These are phyloP conservation scores for Pseudolycoriella hygida DNA, from an alignment of 2,888 invertebrate genomes.

Conservation along the genomic window DNA sequence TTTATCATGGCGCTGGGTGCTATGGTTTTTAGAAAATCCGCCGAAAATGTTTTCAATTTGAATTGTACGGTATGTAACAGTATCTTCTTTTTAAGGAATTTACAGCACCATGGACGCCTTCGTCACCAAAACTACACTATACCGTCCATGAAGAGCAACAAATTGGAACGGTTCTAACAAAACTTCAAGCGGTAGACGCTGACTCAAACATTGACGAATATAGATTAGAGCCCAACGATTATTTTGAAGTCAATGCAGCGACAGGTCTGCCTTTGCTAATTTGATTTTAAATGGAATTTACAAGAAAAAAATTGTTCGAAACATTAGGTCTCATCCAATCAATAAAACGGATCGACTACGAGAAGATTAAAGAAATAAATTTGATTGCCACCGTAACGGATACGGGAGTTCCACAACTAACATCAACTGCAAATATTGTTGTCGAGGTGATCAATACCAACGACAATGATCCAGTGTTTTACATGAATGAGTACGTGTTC, in stretches of 20 bases:
- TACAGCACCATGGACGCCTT: constrained; percentile 49
- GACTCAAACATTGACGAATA: constrained; percentile 71
- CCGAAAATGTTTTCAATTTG: no score
- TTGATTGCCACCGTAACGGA: constrained; percentile 72
- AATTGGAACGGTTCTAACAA: constrained; percentile 55
- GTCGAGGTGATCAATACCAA: constrained; percentile 71
- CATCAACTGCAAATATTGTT: constrained; percentile 56
- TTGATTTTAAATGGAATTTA: no score
- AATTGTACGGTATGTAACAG: no score
- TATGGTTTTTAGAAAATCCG: no score
- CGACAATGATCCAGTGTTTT: constrained; percentile 71
- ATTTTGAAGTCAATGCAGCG: constrained; percentile 62
- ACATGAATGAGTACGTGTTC: constrained; percentile 46
- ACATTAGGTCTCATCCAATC: constrained; percentile 55
- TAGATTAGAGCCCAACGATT: constrained; percentile 42
- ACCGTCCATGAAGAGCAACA: constrained; percentile 71
- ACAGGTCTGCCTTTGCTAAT: constrained; percentile 45
- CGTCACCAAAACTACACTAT: constrained; percentile 42
- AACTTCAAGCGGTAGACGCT: constrained; percentile 59
- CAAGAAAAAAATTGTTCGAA: no score
- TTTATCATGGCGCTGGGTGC: no score
- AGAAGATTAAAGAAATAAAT: constrained; percentile 52
- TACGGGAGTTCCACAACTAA: constrained; percentile 69
- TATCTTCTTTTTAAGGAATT: no score
- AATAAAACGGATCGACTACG: constrained; percentile 66